Base-by-base conservation (phyloP, 1,140 invertebrate genomes). In the Maconellicoccus hirsutus region DNA sequence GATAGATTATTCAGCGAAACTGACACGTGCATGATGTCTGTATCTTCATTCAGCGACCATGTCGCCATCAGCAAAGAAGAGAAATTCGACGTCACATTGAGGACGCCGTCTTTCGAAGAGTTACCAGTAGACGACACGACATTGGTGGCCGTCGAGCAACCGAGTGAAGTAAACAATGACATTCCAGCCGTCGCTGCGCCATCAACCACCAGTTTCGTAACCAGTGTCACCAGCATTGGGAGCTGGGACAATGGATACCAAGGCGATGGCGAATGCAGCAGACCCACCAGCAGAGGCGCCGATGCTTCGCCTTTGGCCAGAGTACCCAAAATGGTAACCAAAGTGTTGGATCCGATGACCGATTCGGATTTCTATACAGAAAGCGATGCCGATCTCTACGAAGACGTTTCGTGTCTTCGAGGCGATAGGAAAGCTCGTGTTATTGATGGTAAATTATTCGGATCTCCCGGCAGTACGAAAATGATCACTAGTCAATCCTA, bases 301-400 rank as follows among this genome's bases (percentile, higher is more conserved):
- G 72, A 79, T 78, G 73, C 74, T 26, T 76, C 74, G 14, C 75
- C 76, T 12, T 71, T 73, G 7, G 73, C 73, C 6, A 71, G 74
- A 23, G 72, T 71, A 38, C 73, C 72, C n/a, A 72, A 71, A 16
- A 70, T 74, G 69, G 74, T 74, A 70, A 26, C 72, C 8, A 74
- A 74, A 38, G 63, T 75, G 19, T 26, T 85, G 71, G 89, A 92
- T 79, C 88, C 89, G 0, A 91, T 92, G 89, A 93, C 90, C 0
- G 90, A 92, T 79, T 93, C 90, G 0, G 91, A 93, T 77, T 92
- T 93, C 78, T 93, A 91, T 76, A 92, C 90, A 6, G 91, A 92
- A 80, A 90, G 88, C 75, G 90, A 92, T 80, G 89, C 89, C 0
- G 90, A 92, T 77, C 86, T 85, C 1, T 84, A 88, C 78, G 89